Base-by-base conservation (phyloP, 2,113 vertebrate species). In the Syngnathus scovelli region DNA sequence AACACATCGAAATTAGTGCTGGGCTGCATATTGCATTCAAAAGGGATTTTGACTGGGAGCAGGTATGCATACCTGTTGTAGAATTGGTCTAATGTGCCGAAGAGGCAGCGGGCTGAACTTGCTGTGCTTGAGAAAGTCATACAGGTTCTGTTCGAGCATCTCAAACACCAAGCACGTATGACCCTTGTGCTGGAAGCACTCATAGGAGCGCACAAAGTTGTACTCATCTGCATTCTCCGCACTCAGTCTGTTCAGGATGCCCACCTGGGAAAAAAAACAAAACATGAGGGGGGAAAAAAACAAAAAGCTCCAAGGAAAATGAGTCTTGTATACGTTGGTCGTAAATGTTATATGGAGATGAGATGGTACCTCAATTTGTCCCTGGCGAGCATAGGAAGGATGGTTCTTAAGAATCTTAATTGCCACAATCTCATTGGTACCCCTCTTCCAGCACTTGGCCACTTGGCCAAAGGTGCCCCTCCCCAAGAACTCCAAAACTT, bases 131-230 rank as follows among this genome's bases (percentile, higher is more conserved):
- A 99, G 88, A 77, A 99, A 99, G 90, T 99, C 96, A 0, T 99
- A 99, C 2, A 99, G 91, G 87, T 99, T 99, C 91, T 99, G 96
- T 83, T 99, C 96, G 74, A 99, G 92, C 96, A 99, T 99, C 89
- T 99, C 96, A 75, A 99, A 99, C 76, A 99, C 96, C 88, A 99
- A 90, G 86, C 96, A 99, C 39, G 96, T 99, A 76, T 99, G 96
- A 82, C 96, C 98, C 86, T 99, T 99, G 89, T 99, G 96, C 81
- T 99, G 96, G 92, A 99, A 99, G 87, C 96, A 99, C 88, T 99
- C 96, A 0, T 98, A 98, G 1, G 96, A 98, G 69, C 95, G 96
- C 77, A 98, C 96, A 60, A 98, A 99, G 81, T 99, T 99, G 75
- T 94, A 99, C 46, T 99, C 96, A 0, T 98, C 96, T 0, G 96